Evolutionary conservation across 2,797 vertebrate species (phyloP).

Genomic region (Cynopterus sphinx): DNA sequence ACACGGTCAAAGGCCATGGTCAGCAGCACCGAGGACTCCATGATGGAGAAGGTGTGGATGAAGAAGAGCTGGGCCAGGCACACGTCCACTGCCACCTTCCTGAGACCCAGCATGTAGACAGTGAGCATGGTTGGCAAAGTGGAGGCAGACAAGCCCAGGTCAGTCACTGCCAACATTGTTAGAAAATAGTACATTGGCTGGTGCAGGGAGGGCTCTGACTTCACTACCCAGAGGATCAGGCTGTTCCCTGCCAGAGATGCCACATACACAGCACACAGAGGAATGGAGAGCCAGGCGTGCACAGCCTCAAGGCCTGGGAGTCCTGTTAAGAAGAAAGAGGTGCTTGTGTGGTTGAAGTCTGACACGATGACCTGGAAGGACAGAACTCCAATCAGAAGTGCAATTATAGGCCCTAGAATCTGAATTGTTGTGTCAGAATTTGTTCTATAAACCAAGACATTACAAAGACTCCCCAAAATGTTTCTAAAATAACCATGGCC

Average conservation of each 20-base stretch:
- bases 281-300: constrained; percentile 68
- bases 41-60: constrained; percentile 72
- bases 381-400: background rate
- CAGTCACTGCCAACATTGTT: constrained; percentile 55
- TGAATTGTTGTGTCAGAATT: background rate
- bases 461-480: background rate
- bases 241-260: constrained; percentile 69
- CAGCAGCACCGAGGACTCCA: constrained; percentile 73
- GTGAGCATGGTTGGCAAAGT: constrained; percentile 66
- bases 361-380: background rate
- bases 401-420: background rate
- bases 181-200: constrained; percentile 77
- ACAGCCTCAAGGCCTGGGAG: constrained; percentile 65
- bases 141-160: constrained; percentile 66
- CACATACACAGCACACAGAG: constrained; percentile 67
- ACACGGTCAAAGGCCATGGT: constrained; percentile 70
- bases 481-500: background rate
- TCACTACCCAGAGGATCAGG: constrained; percentile 69
- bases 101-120: constrained; percentile 38
- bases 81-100: background rate
- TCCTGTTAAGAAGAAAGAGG: constrained; percentile 67
- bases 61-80: constrained; percentile 75
- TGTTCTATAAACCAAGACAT: background rate
- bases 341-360: background rate
- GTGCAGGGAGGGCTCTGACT: constrained; percentile 59